These are phyloP conservation scores for Fulmarus glacialis DNA, from an alignment of 2,113 vertebrate species.

Conservation along the genomic window DNA sequence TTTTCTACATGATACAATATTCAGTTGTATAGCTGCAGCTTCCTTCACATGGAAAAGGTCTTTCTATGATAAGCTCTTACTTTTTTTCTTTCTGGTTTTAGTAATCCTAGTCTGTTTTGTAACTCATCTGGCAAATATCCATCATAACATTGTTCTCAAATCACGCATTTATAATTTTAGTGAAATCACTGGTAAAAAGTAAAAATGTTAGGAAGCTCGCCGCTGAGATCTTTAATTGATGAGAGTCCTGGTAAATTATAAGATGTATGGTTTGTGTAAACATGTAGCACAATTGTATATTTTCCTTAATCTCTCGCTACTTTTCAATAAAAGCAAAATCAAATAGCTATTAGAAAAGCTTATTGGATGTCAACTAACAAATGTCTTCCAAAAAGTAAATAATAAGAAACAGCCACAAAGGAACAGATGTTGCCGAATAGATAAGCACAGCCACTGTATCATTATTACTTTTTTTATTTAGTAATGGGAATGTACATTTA, in stretches of 20 bases:
- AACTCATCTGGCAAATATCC: neutral
- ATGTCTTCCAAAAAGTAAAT: constrained; percentile 23
- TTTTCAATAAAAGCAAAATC: constrained; percentile 42
- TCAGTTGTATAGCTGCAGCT: neutral
- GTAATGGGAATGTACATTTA: constrained; percentile 5
- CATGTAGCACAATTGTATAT: neutral
- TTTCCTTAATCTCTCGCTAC: constrained; percentile 1
- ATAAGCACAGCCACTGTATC: neutral
- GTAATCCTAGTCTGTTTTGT: neutral
- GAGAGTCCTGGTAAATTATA: neutral
- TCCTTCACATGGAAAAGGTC: neutral
- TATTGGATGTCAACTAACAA: constrained; percentile 32
- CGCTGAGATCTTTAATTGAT: neutral
- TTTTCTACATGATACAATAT: neutral
- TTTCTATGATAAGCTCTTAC: neutral
- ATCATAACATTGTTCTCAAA: neutral
- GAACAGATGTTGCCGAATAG: neutral
- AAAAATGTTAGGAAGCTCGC: neutral
- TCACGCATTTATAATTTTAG: neutral
- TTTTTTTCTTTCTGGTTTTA: neutral
- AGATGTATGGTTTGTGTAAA: neutral
- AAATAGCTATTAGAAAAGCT: constrained; percentile 26
- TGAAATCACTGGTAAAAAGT: constrained; percentile 10
- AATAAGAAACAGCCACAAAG: neutral
- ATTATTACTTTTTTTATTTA: constrained; percentile 11